Evolutionary conservation across 2,113 vertebrate genomes (phyloP), one percentile per base, ranked within the genome.

Genomic region (Malaclemys terrapin): DNA sequence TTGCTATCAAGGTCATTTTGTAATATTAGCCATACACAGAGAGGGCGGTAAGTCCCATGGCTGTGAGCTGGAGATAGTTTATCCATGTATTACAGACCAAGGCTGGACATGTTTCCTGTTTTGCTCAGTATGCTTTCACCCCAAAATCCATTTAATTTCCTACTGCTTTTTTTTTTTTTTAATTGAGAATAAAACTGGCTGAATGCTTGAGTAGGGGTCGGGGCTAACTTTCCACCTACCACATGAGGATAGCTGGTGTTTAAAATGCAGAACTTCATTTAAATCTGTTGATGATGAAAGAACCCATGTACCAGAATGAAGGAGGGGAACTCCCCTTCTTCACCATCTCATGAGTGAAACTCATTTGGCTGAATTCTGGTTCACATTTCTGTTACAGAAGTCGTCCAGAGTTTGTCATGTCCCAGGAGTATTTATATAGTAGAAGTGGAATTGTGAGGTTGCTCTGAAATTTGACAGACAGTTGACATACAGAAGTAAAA

Each of bases 401-500:
- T 91, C 69, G 86, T 86, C 82, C 49, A 83, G 75, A n/a, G 53
- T 94, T 79, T 16, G 80, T 72, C 10, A 0, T 87, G 76, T 86
- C 80, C 88, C 12, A 25, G 54, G 85, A 85, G 49, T 38, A 27
- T 91, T 91, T 82, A 10, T 90, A 84, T 90, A 45, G 54, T 76
- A 89, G 72, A 91, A 49, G 25, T 45, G 47, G 49, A 84, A 81
- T 59, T 94, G 90, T 89, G 94, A 94, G 35, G 49, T 80, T 91
- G 88, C 57, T 94, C 2, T 89, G 84, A 96, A 97, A 79, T 84
- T 91, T 82, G 29, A 82, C 56, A 88, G 89, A 76, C 92, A 91
- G 65, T 62, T 92, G 87, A 89, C 92, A 94, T 93, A 94, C 95
- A 85, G 89, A 80, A n/a, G 3, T 81, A 83, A 91, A 96, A 92